Evolutionary conservation across 2,113 vertebrate species (phyloP).

Genomic region (Chaetodon auriga): DNA sequence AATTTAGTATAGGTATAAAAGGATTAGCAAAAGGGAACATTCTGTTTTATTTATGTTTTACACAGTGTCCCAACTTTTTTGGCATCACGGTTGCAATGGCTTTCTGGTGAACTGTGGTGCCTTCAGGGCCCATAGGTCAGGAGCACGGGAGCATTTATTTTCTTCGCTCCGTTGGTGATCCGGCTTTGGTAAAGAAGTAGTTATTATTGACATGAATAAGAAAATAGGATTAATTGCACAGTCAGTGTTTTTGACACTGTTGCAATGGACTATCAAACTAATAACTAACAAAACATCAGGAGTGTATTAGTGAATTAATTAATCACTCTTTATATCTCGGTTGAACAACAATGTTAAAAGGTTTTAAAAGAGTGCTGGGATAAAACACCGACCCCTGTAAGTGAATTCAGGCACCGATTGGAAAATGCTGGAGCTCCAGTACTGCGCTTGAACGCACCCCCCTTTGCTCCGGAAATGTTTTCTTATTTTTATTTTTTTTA

Average conservation of each 20-base stretch:
- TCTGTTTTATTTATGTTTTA: too few species aligned
- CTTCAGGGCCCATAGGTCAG: neutral
- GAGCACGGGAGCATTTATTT: fast-evolving
- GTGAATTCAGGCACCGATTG: neutral
- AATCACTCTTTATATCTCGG: neutral
- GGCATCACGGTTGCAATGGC: neutral
- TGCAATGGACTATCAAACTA: neutral
- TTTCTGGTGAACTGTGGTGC: neutral
- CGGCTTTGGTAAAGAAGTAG: neutral
- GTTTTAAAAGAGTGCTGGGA: neutral
- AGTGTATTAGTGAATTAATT: neutral
- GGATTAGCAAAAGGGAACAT: too few species aligned
- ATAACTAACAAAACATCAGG: neutral
- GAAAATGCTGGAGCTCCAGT: neutral
- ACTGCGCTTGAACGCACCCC: constrained; percentile 52
- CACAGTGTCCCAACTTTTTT: too few species aligned
- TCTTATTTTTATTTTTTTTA: too few species aligned
- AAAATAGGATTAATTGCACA: neutral
- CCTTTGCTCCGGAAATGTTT: constrained; percentile 61
- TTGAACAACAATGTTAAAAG: neutral
- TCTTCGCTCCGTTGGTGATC: neutral
- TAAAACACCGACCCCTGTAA: neutral
- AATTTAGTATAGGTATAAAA: too few species aligned
- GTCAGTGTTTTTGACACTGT: neutral
- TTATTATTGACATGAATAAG: neutral